Conservation (phyloP, 2,797 vertebrate genomes). For the Peromyscus eremicus region DNA sequence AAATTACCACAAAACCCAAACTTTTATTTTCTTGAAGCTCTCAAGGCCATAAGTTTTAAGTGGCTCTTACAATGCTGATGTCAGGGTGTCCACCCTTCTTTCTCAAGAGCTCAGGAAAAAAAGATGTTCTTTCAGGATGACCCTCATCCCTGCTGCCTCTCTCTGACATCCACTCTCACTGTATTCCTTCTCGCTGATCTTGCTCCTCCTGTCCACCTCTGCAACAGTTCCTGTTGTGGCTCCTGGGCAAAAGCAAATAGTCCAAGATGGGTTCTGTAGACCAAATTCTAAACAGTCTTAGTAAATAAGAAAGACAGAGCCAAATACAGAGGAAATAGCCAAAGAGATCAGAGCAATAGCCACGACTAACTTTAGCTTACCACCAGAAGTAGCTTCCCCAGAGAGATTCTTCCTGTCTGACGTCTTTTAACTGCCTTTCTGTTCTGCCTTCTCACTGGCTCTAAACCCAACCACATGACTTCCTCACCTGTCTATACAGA, state of each 20-base stretch:
- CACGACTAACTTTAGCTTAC: too few relatives aligned
- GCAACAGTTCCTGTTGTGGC: neutral
- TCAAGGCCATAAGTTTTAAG: slow-evolving; percentile 2
- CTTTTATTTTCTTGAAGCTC: slow-evolving; percentile 6
- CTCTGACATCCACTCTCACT: neutral
- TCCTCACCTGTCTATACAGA: too few relatives aligned
- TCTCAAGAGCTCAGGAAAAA: neutral
- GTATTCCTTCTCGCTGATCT: neutral
- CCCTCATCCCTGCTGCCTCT: neutral
- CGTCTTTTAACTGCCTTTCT: too few relatives aligned
- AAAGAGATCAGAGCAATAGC: too few relatives aligned
- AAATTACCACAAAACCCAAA: neutral
- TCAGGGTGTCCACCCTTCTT: neutral
- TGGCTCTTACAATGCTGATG: neutral
- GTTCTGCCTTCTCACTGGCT: too few relatives aligned
- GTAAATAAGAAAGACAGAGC: too few relatives aligned
- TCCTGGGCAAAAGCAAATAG: neutral
- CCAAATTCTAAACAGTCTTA: too few relatives aligned
- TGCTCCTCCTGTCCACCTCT: neutral
- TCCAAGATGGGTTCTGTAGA: neutral
- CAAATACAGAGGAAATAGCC: too few relatives aligned
- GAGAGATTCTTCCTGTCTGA: too few relatives aligned
- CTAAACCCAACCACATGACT: too few relatives aligned
- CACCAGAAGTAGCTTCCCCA: too few relatives aligned
- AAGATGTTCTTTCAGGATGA: neutral